Evolutionary conservation across 2,888 invertebrate genomes (phyloP), one percentile per base, ranked within the genome.

Genomic region (Julus scandinavius): DNA sequence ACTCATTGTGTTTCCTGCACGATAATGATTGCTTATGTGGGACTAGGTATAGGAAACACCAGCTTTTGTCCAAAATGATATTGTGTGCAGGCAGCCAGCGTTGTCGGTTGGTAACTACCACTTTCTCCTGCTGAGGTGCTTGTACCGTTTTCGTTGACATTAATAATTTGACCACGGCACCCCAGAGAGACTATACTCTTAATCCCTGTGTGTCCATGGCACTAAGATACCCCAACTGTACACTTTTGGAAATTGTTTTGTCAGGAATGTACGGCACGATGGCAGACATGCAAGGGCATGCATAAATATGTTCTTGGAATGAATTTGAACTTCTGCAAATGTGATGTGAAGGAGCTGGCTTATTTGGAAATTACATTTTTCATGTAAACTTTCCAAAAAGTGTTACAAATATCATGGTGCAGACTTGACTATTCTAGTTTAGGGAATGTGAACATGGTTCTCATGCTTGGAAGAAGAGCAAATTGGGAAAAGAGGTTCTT

Each of bases 1-100:
- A 80, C 80, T 80, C 80, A 80, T 80, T 80, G 80, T 80, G 80
- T 80, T 80, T 80, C 80, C 80, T 80, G 80, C 80, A 80, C 80
- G 38, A 3, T 80, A 80, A 80, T 80, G 80, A 80, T 80, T 80
- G 80, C 80, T 80, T 80, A 13, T 80, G 80, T 80, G 80, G 80
- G 80, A 29, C 80, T 80, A 38, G 80, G 80, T 80, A 80, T 80
- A 80, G 80, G 80, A 80, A 80, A 80, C 80, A 38, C 29, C 11
- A 72, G 72, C 80, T 80, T 80, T 80, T 38, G 29, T 2, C 29
- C 80, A 80, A 80, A 80, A 80, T 38, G 72, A 72, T 29, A 72
- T 72, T n/a, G 29, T 29, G 72, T 29, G 72, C 72, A 72, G 72
- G 29, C n/a, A n/a, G 58, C n/a, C 4, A n/a, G 58, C 7, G 45